Evolutionary conservation across 1,140 invertebrate species (phyloP).

Genomic region (Pomacea maculata): DNA sequence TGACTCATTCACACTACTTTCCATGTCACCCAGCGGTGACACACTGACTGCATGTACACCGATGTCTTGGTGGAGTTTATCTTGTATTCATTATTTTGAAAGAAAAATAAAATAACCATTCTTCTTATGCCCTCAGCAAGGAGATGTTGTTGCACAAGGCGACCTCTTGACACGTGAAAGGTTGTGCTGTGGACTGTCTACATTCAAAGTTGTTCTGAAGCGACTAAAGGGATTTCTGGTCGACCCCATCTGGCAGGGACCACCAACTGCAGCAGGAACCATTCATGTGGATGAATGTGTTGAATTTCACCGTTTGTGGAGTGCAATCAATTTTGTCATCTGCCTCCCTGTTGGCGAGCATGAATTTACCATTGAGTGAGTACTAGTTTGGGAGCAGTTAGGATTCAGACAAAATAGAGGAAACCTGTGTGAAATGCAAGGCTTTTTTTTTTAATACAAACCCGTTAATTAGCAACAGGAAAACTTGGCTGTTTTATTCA

Average conservation of each 20-base stretch:
- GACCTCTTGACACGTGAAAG: conserved; percentile 96
- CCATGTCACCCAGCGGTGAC: too few species aligned
- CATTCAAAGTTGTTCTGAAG: conserved; percentile 94
- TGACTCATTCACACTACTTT: too few species aligned
- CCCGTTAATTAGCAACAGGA: too few species aligned
- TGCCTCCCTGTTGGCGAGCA: conserved; percentile 97
- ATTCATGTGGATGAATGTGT: conserved; percentile 97
- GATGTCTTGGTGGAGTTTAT: too few species aligned
- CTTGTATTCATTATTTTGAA: too few species aligned
- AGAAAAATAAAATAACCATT: too few species aligned
- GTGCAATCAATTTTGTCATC: conserved; percentile 98
- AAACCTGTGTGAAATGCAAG: too few species aligned
- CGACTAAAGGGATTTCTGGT: conserved; percentile 83
- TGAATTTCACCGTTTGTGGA: conserved; percentile 98
- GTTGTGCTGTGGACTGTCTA: conserved; percentile 95
- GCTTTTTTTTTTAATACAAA: too few species aligned
- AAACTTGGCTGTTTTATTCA: too few species aligned
- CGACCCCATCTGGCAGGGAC: conserved; percentile 86
- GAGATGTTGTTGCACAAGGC: conserved; percentile 76
- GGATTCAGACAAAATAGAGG: too few species aligned
- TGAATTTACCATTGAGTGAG: conserved; percentile 96
- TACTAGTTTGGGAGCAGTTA: conserved; percentile 39
- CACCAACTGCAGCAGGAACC: conserved; percentile 85
- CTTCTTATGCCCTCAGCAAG: too few species aligned
- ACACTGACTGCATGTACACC: too few species aligned